These are phyloP conservation scores for Nephrotoma appendiculata DNA, from an alignment of 2,888 invertebrate genomes.

Conservation along the genomic window DNA sequence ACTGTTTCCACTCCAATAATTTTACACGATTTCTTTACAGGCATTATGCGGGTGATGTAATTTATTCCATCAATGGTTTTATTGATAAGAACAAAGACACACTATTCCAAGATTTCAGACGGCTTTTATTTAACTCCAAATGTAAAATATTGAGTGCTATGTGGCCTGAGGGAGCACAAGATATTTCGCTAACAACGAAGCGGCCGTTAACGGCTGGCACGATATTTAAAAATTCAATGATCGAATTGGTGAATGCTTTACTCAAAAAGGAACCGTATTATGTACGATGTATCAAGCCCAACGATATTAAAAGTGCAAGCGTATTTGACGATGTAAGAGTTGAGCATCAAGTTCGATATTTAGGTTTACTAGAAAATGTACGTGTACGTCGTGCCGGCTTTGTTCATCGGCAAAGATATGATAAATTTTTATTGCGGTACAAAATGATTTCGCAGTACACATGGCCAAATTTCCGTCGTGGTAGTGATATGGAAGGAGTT, in stretches of 20 bases:
- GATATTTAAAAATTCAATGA: constrained; percentile 89
- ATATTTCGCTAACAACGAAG: constrained; percentile 85
- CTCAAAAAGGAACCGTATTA: constrained; percentile 91
- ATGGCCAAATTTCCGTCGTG: constrained; percentile 88
- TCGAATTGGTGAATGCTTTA: constrained; percentile 73
- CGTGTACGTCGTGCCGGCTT: constrained; percentile 93
- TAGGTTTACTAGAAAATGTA: constrained; percentile 90
- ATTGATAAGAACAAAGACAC: constrained; percentile 97
- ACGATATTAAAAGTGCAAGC: constrained; percentile 78
- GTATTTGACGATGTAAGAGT: constrained; percentile 70
- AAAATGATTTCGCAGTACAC: constrained; percentile 93
- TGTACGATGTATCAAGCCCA: constrained; percentile 94
- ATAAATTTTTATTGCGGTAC: constrained; percentile 85
- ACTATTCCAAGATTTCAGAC: constrained; percentile 91
- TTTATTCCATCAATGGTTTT: constrained; percentile 79
- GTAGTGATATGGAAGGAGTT: constrained; percentile 67
- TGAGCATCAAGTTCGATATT: constrained; percentile 43
- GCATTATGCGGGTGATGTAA: constrained; percentile 95
- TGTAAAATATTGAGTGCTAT: constrained; percentile 65
- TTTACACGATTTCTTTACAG: not conserved
- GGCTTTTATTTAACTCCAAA: constrained; percentile 71
- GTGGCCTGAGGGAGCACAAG: constrained; percentile 95
- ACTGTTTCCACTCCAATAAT: constrained; percentile 17
- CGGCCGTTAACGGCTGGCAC: constrained; percentile 89
- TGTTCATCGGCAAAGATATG: constrained; percentile 89